Evolutionary conservation across 53 echinoderm and acorn worm species (phyloP).

Genomic region (Zoroaster sp.): DNA sequence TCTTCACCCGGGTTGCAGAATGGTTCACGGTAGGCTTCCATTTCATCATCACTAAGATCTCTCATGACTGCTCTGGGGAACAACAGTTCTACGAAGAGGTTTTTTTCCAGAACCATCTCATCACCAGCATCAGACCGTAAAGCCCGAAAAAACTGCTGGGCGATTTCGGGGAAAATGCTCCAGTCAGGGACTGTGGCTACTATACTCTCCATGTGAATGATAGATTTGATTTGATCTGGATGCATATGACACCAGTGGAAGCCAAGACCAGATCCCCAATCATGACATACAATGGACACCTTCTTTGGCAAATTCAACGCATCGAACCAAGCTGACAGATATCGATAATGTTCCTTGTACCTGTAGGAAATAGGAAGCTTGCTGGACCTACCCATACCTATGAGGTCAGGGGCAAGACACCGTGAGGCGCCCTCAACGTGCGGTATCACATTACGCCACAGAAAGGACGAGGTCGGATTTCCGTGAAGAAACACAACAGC

Average conservation of each 20-base stretch:
- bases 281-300: slow-evolving; percentile 79
- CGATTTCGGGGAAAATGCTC: slow-evolving; percentile 79
- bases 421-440: slow-evolving; percentile 64
- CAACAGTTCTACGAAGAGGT: slow-evolving; percentile 84
- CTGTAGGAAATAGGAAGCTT: slow-evolving; percentile 64
- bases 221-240: slow-evolving; percentile 65
- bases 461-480: slow-evolving; percentile 83
- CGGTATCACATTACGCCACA: slow-evolving; percentile 77
- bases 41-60: slow-evolving; percentile 77
- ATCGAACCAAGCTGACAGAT: slow-evolving; percentile 76
- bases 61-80: slow-evolving; percentile 73
- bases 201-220: slow-evolving; percentile 77
- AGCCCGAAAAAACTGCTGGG: slow-evolving; percentile 66
- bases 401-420: slow-evolving; percentile 77
- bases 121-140: slow-evolving; percentile 83
- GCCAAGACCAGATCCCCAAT: slow-evolving; percentile 84
- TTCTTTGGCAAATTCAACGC: slow-evolving; percentile 66
- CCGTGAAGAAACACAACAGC: slow-evolving; percentile 79
- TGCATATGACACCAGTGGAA: slow-evolving; percentile 87
- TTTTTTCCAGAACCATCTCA: slow-evolving; percentile 83
- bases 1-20: slow-evolving; percentile 75
- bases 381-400: slow-evolving; percentile 79
- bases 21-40: slow-evolving; percentile 85
- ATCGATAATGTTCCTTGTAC: slow-evolving; percentile 74
- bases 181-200: slow-evolving; percentile 60